phyloP scores from a whole-genome alignment of 2,888 invertebrate species.

The Nymphalis c-album region DNA sequence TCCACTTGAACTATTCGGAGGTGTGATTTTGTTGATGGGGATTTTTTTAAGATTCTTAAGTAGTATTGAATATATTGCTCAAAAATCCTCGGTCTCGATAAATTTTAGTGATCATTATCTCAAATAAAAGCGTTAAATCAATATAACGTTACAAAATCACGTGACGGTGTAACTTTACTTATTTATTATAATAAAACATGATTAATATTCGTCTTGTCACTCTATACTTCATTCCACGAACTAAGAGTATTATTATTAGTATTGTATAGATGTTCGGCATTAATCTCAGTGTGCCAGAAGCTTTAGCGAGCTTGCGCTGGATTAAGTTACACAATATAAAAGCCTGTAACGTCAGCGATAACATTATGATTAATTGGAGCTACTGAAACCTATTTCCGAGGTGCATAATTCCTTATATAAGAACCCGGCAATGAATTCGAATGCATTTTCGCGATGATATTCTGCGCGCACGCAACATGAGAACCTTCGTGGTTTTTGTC shows the following conservation, averaged over 20 bases:
- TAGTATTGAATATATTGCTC: no score
- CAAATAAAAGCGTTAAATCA: no score
- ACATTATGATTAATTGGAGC: conserved; percentile 39
- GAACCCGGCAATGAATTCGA: conserved; percentile 15
- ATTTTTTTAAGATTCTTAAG: no score
- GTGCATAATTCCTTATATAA: conserved; percentile 38
- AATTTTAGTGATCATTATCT: no score
- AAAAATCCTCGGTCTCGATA: no score
- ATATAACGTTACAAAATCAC: no score
- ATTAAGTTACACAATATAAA: conserved; percentile 33
- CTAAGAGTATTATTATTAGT: no score
- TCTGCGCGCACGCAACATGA: conserved; percentile 10
- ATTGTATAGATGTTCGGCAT: background rate
- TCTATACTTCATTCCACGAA: background rate
- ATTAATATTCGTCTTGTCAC: no score
- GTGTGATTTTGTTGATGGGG: no score
- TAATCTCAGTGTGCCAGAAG: conserved; percentile 12
- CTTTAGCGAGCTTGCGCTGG: conserved; percentile 19
- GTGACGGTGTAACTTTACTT: no score
- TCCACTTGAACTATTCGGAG: no score
- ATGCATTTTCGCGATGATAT: conserved; percentile 23
- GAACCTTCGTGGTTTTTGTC: background rate
- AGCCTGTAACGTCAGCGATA: conserved; percentile 30
- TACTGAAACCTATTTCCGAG: conserved; percentile 39
- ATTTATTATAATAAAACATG: no score